Base-by-base conservation (phyloP, 2,113 vertebrate species). In the Phylloscopus trochiloides region DNA sequence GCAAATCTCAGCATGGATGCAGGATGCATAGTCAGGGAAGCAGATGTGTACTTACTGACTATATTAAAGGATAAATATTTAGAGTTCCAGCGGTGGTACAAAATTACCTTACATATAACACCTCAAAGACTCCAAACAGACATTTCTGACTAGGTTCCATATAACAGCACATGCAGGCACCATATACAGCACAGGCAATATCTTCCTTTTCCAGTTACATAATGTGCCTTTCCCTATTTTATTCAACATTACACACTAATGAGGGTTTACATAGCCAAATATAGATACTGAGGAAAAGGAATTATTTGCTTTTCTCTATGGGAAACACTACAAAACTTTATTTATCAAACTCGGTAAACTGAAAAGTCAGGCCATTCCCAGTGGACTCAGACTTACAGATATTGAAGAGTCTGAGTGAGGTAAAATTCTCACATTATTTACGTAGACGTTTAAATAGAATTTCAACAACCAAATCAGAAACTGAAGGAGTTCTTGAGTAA, bases 81-180 rank as follows among this genome's bases (percentile, higher is more conserved):
- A 42, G 25, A 67, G 29, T 34, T 51, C 4, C 21, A 52, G 28
- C 24, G 81, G 57, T 16, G 17, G 5, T 77, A 45, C 17, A 67
- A 43, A 26, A 28, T 18, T 58, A 10, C 8, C 6, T 78, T 57
- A 67, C 8, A 19, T 16, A 17, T 40, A 74, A n/a, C 4, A 36
- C 14, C 32, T 31, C 5, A 6, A 65, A 78, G 43, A 48, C 26
- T 81, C 32, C 18, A 65, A 22, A 25, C 14, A 80, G 63, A 34
- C 21, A 21, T n/a, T 55, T 68, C 32, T 14, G 34, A 36, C 9
- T 12, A 31, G 19, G 26, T 84, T 50, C 65, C 14, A 11, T 17
- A 25, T 0, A 52, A 19, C 0, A 45, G n/a, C 66, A 45, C 5
- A 5, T 3, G 1, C 1, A 2, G 24, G 25, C 42, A 28, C 38